Evolutionary conservation across 2,888 invertebrate species (phyloP), one percentile per base, ranked within the genome.

Genomic region (Rhagonycha lutea): DNA sequence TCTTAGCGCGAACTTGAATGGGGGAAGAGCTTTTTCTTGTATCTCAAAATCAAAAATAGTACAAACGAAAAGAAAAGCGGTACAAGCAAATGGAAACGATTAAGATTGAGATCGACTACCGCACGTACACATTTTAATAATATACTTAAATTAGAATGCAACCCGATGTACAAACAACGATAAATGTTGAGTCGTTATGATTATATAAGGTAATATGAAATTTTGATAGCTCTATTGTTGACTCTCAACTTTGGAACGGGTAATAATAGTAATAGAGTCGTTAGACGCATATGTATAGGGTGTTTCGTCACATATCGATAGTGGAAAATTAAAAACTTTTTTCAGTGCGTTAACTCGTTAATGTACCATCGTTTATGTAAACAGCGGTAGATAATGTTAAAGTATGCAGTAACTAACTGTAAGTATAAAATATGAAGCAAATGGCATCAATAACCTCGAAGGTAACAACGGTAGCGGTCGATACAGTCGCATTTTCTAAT

Each of bases 391-490:
- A 74, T 74, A 74, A 72, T 72, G 63, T 72, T 72, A 72, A 75
- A 72, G 75, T 72, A 75, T 70, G 70, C 73, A 70, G 73, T 65
- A 68, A 70, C 67, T 70, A 68, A 73, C 76, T 74, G 71, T 70
- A 47, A 60, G 61, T 72, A 70, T 77, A 77, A 77, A 77, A 74
- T 77, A 77, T 74, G 72, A 74, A 63, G 26, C 65, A 63, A 70
- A 69, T 32, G 74, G 72, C 77, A 77, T 75, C 75, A 75, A 75
- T 78, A 78, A 78, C 75, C 79, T 77, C 76, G 74, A 80, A 80
- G 81, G 81, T 81, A 83, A 83, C 80, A 80, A 83, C 80, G 80
- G 83, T 83, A 83, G 83, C 81, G 79, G 76, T 77, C 75, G 78
- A 79, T 80, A 80, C 74, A 80, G 79, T 80, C 80, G 78, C 80